Evolutionary conservation across 2,888 invertebrate species (phyloP), one percentile per base, ranked within the genome.

Genomic region (Eupithecia tripunctaria): DNA sequence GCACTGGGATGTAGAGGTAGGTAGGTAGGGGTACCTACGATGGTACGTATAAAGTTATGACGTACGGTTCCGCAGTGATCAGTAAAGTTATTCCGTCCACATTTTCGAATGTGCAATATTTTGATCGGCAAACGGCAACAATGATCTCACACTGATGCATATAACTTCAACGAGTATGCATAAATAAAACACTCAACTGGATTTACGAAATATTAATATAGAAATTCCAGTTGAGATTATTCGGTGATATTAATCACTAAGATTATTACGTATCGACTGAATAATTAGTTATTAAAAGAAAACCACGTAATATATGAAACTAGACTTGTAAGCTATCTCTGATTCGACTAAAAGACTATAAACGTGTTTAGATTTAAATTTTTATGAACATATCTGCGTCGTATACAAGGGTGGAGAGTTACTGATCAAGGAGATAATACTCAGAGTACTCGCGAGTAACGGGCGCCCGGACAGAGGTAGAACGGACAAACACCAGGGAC

Each of bases 281-380:
- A 91, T 90, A 88, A 88, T 82, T 93, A 93, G 91, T 88, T 89
- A 86, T 88, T 89, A 89, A 88, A 85, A 81, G 87, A 90, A 89
- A 86, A 85, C 72, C 85, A 84, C 85, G 85, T 89, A 86, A 88
- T 90, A 89, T 91, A 91, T 90, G 84, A 86, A 87, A 75, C 89
- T 93, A 93, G 90, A 86, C 80, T 84, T 82, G 83, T 94, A 93
- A 94, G 93, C 88, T 92, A 92, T 94, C 91, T 92, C 92, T 91
- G 91, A 93, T 93, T 93, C 91, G 92, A 93, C 89, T 86, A 94
- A 93, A 94, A 94, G 94, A 94, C 94, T 94, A 92, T 87, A 84
- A 88, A 89, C 85, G 88, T 85, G 89, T 90, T 91, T 92, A 93
- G 93, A 92, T 86, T 92, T 89, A 90, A 93, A 90, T 86, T 90